Evolutionary conservation across 1,140 invertebrate genomes (phyloP), one percentile per base, ranked within the genome.

Genomic region (Apis laboriosa): DNA sequence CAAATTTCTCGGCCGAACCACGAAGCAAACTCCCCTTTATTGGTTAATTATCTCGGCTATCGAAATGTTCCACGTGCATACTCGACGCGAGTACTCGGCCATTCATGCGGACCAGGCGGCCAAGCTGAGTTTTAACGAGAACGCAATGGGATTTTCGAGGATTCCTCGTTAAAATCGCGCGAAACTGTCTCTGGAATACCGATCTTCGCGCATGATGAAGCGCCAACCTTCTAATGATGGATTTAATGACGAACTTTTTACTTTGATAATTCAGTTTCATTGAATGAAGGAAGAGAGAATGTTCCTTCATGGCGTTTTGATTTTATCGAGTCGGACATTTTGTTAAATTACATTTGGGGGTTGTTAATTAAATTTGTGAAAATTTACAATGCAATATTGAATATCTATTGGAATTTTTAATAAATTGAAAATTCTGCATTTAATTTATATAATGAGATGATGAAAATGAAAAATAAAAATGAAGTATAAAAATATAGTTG

Each of bases 31-130:
- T 56, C 55, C 63, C 51, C 55, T 82, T 84, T 78, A 85, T 85
- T 56, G 76, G 83, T 82, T 86, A 81, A 85, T 86, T 86, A 85
- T 82, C 76, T 79, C 55, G 51, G 56, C 74, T 60, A 78, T 86
- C 75, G 83, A 85, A 79, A 76, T 66, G 71, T 70, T 61, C 28
- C 43, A n/a, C 9, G 66, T 61, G 24, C n/a, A 12, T 28, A 24
- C 61, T 70, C 66, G 24, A 3, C 13, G 34, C 68, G 34, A 72
- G 15, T 55, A 55, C 64, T 51, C 28, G 61, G 64, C n/a, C 58
- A 77, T 58, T 34, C 66, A 61, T 53, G 55, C 80, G 63, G 53
- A 58, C 64, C 19, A 43, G 34, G 34, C 34, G 34, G 13, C 64
- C 55, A 49, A 15, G 49, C 13, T 60, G 51, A 71, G 49, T 78